Evolutionary conservation across 2,797 vertebrate genomes (phyloP).

Genomic region (Pseudopleuronectes americanus): DNA sequence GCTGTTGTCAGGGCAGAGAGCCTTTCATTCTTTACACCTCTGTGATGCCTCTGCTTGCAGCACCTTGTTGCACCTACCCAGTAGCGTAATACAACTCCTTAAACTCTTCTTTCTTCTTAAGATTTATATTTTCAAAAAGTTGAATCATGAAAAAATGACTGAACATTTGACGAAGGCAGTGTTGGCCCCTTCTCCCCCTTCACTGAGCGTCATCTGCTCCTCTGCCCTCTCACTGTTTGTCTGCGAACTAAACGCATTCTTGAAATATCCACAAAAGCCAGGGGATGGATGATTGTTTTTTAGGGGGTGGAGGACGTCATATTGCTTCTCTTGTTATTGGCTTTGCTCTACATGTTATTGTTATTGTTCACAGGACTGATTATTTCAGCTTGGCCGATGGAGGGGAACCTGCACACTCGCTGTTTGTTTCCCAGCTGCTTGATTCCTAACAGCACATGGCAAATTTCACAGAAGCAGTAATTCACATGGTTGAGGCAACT

Average conservation of each 20-base stretch:
- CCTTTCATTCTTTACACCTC: background rate
- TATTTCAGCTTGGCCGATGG: background rate
- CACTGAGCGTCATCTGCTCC: background rate
- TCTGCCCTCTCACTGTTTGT: conserved; percentile 4
- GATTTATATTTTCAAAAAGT: too few relatives aligned
- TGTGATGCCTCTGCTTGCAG: too few relatives aligned
- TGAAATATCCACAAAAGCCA: background rate
- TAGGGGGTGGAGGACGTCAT: background rate
- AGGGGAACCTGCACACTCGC: background rate
- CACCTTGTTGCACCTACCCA: too few relatives aligned
- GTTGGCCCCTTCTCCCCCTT: background rate
- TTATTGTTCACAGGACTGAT: conserved; percentile 6
- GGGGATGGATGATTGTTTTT: conserved; percentile 2
- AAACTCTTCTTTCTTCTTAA: too few relatives aligned
- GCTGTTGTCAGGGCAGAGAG: conserved; percentile 1
- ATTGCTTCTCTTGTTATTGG: conserved; percentile 6
- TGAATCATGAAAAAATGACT: too few relatives aligned
- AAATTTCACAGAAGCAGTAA: conserved; percentile 41
- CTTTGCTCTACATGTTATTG: background rate
- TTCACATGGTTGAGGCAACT: conserved; percentile 25
- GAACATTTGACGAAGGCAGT: background rate
- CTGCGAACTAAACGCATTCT: background rate
- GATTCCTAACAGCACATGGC: conserved; percentile 38
- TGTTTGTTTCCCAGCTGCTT: conserved; percentile 19
- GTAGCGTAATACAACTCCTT: too few relatives aligned